Conservation (phyloP, 2,888 invertebrate genomes). For the Pheosia tremula region DNA sequence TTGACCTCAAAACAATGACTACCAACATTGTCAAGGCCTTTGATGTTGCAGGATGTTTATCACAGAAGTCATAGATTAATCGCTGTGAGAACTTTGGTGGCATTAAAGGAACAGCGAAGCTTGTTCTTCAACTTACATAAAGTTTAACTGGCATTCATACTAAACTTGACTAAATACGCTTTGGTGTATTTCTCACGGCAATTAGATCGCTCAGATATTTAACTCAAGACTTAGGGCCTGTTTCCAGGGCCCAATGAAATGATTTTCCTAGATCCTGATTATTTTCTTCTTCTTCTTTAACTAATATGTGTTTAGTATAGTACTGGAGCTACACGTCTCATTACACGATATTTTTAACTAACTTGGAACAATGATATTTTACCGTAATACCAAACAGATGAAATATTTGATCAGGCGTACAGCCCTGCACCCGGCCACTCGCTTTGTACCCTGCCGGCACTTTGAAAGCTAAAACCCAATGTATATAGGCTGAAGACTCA, state of each 20-base stretch:
- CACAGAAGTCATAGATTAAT: too few species aligned
- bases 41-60: neutral
- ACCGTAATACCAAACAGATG: slow-evolving; percentile 68
- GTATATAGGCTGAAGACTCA: slow-evolving; percentile 81
- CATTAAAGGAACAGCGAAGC: too few species aligned
- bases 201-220: too few species aligned
- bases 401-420: slow-evolving; percentile 73
- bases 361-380: slow-evolving; percentile 68
- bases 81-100: too few species aligned
- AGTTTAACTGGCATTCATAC: too few species aligned
- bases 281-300: too few species aligned
- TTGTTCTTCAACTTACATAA: too few species aligned
- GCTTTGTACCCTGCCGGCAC: slow-evolving; percentile 75
- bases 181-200: too few species aligned
- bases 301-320: neutral
- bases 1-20: slow-evolving; percentile 36
- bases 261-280: too few species aligned
- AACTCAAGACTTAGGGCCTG: too few species aligned
- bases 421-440: slow-evolving; percentile 72
- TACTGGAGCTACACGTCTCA: slow-evolving; percentile 49
- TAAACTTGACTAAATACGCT: too few species aligned
- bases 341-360: slow-evolving; percentile 50
- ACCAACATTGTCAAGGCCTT: slow-evolving; percentile 24
- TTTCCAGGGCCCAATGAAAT: too few species aligned
- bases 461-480: slow-evolving; percentile 84